Evolutionary conservation across 2,888 invertebrate genomes (phyloP), one percentile per base, ranked within the genome.

Genomic region (Plebejus melissa): DNA sequence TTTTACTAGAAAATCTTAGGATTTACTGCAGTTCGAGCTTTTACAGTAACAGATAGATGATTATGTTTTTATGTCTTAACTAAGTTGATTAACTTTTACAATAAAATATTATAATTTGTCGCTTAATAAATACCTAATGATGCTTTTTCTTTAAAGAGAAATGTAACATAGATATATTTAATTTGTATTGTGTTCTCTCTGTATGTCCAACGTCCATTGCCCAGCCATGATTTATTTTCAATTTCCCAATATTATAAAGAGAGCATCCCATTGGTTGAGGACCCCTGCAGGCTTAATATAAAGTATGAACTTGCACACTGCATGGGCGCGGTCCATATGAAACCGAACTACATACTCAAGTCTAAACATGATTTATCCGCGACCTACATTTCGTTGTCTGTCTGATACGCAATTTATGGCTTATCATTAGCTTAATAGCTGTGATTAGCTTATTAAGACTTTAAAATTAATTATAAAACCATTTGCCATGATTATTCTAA

Each of bases 251-350:
- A 32, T 32, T 32, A 4, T 54, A 16, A 16, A 16, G 16, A 54
- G 54, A 54, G 54, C 4, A 46, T 46, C 7, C 3, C 16, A 16
- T 16, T 4, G 54, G 54, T 54, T 54, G 54, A 54, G 16, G 16
- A 54, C 54, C 4, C 54, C 54, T 54, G 46, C 38, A 38, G 46
- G 54, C 58, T 60, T 60, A 22, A 22, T 22, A 60, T 58, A 22
- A 22, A 32, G 28, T 60, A 11, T 74, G 41, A 60, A 22, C 41
- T 71, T 76, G 74, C 79, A 80, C 22, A 77, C 79, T 76, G 79
- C 76, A 79, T 82, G 88, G 91, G 91, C 88, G 91, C 88, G 91
- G 90, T 79, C 83, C 82, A 86, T 89, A 89, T 90, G 87, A 90
- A 90, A 90, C 90, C 88, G 74, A 41, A 28, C 58, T 16, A 58